phyloP scores from a whole-genome alignment of 2,113 vertebrate species.

The Xenopus laevis region DNA sequence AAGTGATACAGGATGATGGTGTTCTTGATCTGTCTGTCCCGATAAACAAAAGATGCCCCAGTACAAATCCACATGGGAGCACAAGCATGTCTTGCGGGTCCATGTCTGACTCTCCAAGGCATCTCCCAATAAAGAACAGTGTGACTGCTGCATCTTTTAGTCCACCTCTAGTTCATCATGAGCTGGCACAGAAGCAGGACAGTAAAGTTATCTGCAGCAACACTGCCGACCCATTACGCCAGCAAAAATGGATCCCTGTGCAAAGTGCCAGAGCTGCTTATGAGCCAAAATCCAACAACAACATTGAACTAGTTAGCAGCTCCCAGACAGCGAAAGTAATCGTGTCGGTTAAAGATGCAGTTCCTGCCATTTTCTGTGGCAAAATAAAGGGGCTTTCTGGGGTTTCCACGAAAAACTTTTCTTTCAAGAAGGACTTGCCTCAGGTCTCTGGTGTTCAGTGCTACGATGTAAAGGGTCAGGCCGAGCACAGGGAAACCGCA shows the following conservation, averaged over 20 bases:
- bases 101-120: constrained; percentile 49
- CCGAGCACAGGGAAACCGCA: constrained; percentile 69
- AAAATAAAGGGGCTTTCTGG: constrained; percentile 94
- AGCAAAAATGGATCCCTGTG: constrained; percentile 81
- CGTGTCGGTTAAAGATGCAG: constrained; percentile 90
- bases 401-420: constrained; percentile 98
- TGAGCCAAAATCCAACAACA: constrained; percentile 75
- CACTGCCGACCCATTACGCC: constrained; percentile 71
- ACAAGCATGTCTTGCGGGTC: constrained; percentile 22
- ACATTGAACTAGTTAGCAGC: constrained; percentile 81
- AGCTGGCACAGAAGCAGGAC: constrained; percentile 59
- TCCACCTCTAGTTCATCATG: constrained; percentile 50
- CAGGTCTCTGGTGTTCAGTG: constrained; percentile 82
- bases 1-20: constrained; percentile 67
- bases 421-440: constrained; percentile 87
- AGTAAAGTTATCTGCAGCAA: constrained; percentile 63
- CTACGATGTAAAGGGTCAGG: constrained; percentile 72
- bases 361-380: constrained; percentile 91
- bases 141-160: constrained; percentile 42
- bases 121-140: constrained; percentile 51
- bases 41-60: constrained; percentile 66
- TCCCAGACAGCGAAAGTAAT: constrained; percentile 95
- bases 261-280: constrained; percentile 59
- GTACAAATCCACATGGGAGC: constrained; percentile 48
- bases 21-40: constrained; percentile 85